Evolutionary conservation across 2,888 invertebrate genomes (phyloP), one percentile per base, ranked within the genome.

Genomic region (Cheilosia impressa): DNA sequence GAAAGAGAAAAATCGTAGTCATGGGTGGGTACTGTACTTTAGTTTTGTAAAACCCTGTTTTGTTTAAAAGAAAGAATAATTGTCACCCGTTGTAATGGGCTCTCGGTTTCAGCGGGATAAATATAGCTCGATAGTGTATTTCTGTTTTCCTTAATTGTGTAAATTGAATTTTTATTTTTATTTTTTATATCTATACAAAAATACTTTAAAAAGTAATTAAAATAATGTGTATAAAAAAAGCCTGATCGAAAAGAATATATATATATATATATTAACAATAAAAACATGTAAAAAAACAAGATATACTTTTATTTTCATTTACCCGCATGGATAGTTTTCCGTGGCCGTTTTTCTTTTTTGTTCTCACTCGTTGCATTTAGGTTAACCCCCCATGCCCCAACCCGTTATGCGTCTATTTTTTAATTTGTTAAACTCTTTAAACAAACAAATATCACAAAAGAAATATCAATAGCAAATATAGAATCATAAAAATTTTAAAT

Each of bases 401-500:
- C 19, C 17, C 55, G 63, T 73, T 45, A 55, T 34, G 73, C 55
- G 55, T 53, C 47, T 50, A 50, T 34, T n/a, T 15, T 41, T 55
- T 47, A 41, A 31, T 41, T 63, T 50, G 22, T 55, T 52, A 47
- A n/a, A 41, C 31, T 63, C 34, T 41, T 31, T 4, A 55, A 60
- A n/a, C 41, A 73, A 66, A 52, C 13, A 43, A 58, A 52, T 58
- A 50, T 68, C 38, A 53, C 17, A 76, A 43, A 45, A 58, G 15
- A 78, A 78, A n/a, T 71, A 50, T 82, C 81, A 77, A 82, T 82
- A 77, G 69, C 53, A 81, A 68, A 69, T 41, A 69, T 75, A 80
- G 66, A 66, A 53, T 55, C 55, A 57, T 43, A 63, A 57, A 69
- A 57, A 47, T 2, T 15, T 6, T 15, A 10, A 62, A 58, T 47